Conservation (phyloP, 1,140 invertebrate species). For the Pemphigus obesinymphae region DNA sequence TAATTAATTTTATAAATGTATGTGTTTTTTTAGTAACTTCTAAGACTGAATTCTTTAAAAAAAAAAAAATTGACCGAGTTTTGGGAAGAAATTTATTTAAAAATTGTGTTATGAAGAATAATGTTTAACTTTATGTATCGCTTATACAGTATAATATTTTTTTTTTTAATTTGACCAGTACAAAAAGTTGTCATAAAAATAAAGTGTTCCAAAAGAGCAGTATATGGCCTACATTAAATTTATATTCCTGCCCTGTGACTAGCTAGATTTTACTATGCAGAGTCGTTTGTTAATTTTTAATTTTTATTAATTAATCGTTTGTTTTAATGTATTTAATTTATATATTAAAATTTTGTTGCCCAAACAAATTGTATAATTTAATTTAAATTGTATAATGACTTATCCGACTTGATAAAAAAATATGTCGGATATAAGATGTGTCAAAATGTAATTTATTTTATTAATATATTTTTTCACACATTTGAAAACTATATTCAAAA, state of each 20-base stretch:
- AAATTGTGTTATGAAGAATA: not conserved
- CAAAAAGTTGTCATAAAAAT: not conserved
- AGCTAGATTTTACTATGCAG: not conserved
- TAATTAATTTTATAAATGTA: not conserved
- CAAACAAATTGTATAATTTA: not conserved
- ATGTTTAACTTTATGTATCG: not conserved
- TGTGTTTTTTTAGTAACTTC: slow-evolving; percentile 22
- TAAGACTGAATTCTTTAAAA: slow-evolving; percentile 34
- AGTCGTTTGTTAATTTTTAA: too few species aligned
- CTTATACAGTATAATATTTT: not conserved
- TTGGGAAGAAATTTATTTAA: not conserved
- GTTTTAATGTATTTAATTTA: slow-evolving; percentile 5
- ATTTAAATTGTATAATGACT: not conserved
- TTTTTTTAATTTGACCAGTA: not conserved
- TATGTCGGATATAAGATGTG: not conserved
- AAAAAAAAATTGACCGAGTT: slow-evolving; percentile 27
- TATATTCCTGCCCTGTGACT: not conserved
- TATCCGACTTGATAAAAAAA: too few species aligned
- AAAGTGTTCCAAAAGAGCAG: not conserved
- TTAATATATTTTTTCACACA: not conserved
- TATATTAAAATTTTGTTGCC: not conserved
- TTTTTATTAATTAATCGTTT: not conserved
- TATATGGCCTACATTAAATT: not conserved
- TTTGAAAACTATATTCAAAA: not conserved
- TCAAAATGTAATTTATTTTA: not conserved